Conservation (phyloP, 2,113 vertebrate species). For the Marcusenius ussheri region DNA sequence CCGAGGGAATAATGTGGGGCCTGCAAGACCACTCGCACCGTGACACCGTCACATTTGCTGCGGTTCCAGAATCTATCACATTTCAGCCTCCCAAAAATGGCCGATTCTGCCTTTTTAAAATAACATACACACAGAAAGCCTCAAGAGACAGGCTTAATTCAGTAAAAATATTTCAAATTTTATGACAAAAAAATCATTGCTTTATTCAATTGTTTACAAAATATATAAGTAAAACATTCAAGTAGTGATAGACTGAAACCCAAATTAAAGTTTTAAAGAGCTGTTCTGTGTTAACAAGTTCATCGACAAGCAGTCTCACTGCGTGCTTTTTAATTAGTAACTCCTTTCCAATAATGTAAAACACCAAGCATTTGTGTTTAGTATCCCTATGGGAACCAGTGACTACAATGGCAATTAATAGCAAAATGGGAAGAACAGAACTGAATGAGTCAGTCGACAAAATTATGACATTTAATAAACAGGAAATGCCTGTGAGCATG, state of each 20-base stretch:
- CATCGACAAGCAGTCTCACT: neutral
- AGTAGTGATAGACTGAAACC: neutral
- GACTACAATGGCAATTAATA: no score
- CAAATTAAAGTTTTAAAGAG: neutral
- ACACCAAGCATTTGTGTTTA: no score
- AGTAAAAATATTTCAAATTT: neutral
- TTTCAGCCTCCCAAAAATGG: neutral
- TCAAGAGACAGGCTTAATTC: neutral
- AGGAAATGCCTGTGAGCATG: neutral
- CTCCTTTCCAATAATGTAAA: neutral
- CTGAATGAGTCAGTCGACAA: neutral
- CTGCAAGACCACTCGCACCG: no score
- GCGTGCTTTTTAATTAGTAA: neutral
- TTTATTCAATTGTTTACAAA: neutral
- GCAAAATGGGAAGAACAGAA: no score
- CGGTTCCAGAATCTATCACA: neutral
- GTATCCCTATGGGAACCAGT: no score
- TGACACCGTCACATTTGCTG: no score
- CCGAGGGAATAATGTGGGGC: neutral
- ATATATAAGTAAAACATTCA: neutral
- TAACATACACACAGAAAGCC: neutral
- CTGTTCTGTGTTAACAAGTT: neutral
- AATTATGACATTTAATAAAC: neutral
- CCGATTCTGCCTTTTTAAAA: neutral
- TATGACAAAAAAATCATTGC: neutral